Evolutionary conservation across 1,140 invertebrate genomes (phyloP), one percentile per base, ranked within the genome.

Genomic region (Triops cancriformis): DNA sequence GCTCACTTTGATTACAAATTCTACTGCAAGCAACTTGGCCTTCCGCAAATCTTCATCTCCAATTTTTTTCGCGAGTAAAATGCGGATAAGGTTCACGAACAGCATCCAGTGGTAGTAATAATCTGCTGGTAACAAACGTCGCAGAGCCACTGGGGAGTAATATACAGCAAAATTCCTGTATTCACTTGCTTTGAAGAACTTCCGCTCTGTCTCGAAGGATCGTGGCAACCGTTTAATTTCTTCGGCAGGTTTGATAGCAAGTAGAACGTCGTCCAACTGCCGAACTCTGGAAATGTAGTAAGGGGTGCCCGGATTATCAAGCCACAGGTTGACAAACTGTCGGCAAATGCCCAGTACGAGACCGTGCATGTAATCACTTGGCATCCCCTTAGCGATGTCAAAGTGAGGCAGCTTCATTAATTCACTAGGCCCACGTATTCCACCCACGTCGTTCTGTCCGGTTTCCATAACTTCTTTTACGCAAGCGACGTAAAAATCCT

Each of bases 81-180:
- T 23, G 2, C 28, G 45, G 23, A 77, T 26, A 11, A 51, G n/a
- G n/a, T 77, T 77, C 11, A 77, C 76, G 1, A 77, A n/a, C 51
- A 77, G 76, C 76, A 77, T 72, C 43, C 76, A 77, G 27, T 77
- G n/a, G 26, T 72, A 11, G 45, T 64, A 77, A 72, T 77, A 72
- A n/a, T n/a, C n/a, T n/a, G n/a, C n/a, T n/a, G n/a, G n/a, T n/a
- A n/a, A n/a, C n/a, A n/a, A n/a, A n/a, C 37, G n/a, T 5, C n/a
- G 26, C 26, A 77, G 43, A 73, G 51, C 76, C 10, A 77, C 26
- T 9, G 76, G 76, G 10, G 76, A 77, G 43, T 77, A 77, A 14
- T 72, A 77, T 11, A 77, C 45, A 7, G 9, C 11, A 28, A 77
- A 77, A 26, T n/a, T 77, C 10, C 51, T 23, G 5, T 72, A 72